Conservation (phyloP, 2,113 vertebrate species). For the Melospiza georgiana region DNA sequence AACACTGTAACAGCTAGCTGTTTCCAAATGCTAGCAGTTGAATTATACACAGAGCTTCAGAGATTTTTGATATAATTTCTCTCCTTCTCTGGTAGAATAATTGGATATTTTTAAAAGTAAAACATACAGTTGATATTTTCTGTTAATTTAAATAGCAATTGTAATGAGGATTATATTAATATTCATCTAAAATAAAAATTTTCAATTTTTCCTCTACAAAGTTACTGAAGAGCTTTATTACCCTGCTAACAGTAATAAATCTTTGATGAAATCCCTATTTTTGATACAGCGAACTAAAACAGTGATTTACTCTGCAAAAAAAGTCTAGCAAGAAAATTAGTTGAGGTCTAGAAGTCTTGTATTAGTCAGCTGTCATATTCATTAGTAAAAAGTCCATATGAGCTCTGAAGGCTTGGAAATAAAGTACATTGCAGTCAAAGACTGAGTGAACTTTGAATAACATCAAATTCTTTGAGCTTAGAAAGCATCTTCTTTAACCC, state of each 20-base stretch:
- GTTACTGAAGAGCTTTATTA: not conserved
- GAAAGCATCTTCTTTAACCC: not conserved
- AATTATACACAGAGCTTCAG: not conserved
- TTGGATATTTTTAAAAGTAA: not conserved
- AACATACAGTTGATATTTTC: not conserved
- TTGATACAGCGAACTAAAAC: not conserved
- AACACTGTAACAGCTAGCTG: not conserved
- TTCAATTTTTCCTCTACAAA: not conserved
- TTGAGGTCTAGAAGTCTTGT: not conserved
- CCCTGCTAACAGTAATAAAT: not conserved
- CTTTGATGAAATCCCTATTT: not conserved
- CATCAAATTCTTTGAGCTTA: not conserved
- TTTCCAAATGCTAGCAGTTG: not conserved
- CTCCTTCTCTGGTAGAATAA: not conserved
- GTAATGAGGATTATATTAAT: not conserved
- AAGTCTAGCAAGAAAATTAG: not conserved
- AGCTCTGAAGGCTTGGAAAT: not conserved
- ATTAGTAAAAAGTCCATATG: not conserved
- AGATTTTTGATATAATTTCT: not conserved
- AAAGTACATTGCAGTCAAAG: not conserved
- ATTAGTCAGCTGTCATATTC: not conserved
- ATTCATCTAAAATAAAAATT: not conserved
- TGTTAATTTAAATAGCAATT: not conserved
- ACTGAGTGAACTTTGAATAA: not conserved
- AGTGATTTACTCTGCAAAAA: not conserved